Conservation (phyloP, 2,888 invertebrate genomes). For the Crocallis elinguaria region DNA sequence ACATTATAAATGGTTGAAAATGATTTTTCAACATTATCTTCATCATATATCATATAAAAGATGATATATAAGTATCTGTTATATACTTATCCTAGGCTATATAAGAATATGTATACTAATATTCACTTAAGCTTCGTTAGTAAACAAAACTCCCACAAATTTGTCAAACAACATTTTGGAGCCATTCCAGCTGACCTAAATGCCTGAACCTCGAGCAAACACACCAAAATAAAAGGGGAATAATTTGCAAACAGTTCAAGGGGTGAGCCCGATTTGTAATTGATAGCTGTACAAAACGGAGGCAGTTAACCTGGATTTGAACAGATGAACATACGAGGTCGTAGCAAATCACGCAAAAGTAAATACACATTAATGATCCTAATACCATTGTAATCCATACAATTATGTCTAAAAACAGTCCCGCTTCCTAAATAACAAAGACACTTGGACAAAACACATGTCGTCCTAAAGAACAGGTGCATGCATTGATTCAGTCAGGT, state of each 20-base stretch:
- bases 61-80: too few species aligned
- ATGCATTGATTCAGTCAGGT: constrained; percentile 66
- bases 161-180: constrained; percentile 70
- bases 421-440: background rate
- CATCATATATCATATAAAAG: constrained; percentile 7
- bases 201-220: constrained; percentile 58
- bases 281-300: constrained; percentile 27
- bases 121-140: constrained; percentile 40
- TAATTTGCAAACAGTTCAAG: constrained; percentile 56
- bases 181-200: constrained; percentile 76
- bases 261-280: constrained; percentile 42
- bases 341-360: background rate
- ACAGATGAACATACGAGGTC: background rate
- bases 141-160: constrained; percentile 55
- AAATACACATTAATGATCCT: too few species aligned
- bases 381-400: too few species aligned
- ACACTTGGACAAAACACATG: constrained; percentile 19
- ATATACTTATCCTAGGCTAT: too few species aligned
- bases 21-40: constrained; percentile 2
- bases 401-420: too few species aligned
- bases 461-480: constrained; percentile 59
- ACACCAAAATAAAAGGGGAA: constrained; percentile 56
- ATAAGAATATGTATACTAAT: too few species aligned
- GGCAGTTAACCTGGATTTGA: constrained; percentile 31
- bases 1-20: background rate